Evolutionary conservation across 2,113 vertebrate species (phyloP).

Genomic region (Hiodon tergisus): DNA sequence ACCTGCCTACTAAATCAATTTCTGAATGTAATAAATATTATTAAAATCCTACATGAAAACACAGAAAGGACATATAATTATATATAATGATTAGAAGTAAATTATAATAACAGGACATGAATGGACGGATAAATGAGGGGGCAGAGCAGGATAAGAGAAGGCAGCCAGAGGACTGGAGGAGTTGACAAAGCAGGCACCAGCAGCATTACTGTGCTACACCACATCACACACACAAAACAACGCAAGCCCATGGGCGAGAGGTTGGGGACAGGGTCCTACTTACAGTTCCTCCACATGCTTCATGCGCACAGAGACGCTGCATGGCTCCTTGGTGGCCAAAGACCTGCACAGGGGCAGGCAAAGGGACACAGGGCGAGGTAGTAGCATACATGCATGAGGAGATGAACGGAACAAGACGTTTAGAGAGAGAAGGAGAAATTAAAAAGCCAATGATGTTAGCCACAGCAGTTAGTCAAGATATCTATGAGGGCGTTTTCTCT

Average conservation of each 20-base stretch:
- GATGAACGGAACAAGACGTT: conserved; percentile 21
- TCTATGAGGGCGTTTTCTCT: too few species aligned
- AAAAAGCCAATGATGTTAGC: not conserved
- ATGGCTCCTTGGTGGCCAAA: conserved; percentile 89
- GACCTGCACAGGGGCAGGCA: conserved; percentile 53
- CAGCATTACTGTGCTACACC: too few species aligned
- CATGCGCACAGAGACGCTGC: conserved; percentile 98
- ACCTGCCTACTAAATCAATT: too few species aligned
- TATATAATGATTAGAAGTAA: too few species aligned
- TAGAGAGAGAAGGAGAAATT: conserved; percentile 37
- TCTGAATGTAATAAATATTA: too few species aligned
- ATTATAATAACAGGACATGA: not conserved
- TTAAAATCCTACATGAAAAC: too few species aligned
- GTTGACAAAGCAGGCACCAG: too few species aligned
- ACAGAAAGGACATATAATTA: too few species aligned
- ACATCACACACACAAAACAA: not conserved
- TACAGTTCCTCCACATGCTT: conserved; percentile 99
- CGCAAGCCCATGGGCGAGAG: conserved; percentile 13
- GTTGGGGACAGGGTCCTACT: conserved; percentile 70
- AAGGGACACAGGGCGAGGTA: conserved; percentile 58
- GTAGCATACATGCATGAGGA: conserved; percentile 63
- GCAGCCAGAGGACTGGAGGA: conserved; percentile 8
- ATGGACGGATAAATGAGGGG: not conserved
- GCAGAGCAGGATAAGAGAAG: conserved; percentile 1
- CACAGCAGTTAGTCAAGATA: not conserved